These are phyloP conservation scores for Pionites leucogaster DNA, from an alignment of 2,113 vertebrate species.

Conservation along the genomic window DNA sequence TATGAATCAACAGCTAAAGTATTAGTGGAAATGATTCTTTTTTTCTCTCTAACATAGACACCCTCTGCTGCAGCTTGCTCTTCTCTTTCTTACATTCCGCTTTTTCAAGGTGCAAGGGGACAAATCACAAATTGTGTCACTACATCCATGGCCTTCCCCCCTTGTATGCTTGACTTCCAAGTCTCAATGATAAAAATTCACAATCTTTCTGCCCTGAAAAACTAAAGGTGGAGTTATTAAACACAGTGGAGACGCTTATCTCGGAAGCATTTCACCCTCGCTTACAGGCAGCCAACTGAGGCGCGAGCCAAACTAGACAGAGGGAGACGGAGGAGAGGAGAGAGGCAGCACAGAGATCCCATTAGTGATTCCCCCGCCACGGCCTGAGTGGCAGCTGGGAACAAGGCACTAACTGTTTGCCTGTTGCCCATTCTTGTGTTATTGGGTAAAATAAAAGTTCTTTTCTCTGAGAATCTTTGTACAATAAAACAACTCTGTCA, in stretches of 20 bases:
- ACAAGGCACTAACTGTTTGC: constrained; percentile 85
- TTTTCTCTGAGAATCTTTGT: constrained; percentile 71
- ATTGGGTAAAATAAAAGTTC: constrained; percentile 81
- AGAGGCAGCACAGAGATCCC: constrained; percentile 22
- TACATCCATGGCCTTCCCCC: constrained; percentile 17
- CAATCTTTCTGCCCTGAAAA: constrained; percentile 75
- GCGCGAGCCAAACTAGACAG: constrained; percentile 9
- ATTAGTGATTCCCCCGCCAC: not conserved
- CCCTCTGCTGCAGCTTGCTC: not conserved
- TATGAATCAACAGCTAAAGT: constrained; percentile 34
- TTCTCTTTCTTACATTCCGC: not conserved
- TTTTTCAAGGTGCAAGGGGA: constrained; percentile 12
- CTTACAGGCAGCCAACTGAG: not conserved
- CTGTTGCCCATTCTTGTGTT: constrained; percentile 73
- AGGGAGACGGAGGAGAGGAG: not conserved
- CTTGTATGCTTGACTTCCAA: constrained; percentile 37
- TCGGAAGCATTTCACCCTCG: constrained; percentile 66
- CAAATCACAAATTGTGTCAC: constrained; percentile 17
- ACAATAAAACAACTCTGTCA: constrained; percentile 72
- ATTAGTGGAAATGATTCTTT: constrained; percentile 25
- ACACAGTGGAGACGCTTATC: constrained; percentile 70
- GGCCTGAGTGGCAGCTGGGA: constrained; percentile 79
- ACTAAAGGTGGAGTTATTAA: constrained; percentile 79
- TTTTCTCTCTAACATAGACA: not conserved
- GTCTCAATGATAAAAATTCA: constrained; percentile 70